phyloP scores from a whole-genome alignment of 2,888 invertebrate genomes.

The Hydroisotoma schaefferi region DNA sequence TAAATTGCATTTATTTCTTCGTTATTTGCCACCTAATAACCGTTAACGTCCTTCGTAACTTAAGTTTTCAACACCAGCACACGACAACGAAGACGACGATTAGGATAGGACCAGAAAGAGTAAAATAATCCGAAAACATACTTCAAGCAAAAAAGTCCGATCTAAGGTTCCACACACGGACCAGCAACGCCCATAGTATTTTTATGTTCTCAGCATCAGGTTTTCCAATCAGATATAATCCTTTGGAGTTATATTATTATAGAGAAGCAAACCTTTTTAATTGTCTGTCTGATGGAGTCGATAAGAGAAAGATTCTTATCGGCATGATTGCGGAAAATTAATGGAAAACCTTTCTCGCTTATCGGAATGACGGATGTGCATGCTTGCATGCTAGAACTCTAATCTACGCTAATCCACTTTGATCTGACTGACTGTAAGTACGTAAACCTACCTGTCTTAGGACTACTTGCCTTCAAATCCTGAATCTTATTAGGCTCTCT shows the following conservation, averaged over 20 bases:
- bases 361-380: constrained; percentile 46
- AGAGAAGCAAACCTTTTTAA: constrained; percentile 46
- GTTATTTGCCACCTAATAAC: no score
- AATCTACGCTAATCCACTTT: constrained; percentile 17
- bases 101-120: no score
- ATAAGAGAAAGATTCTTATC: constrained; percentile 45
- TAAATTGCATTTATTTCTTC: no score
- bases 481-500: not conserved
- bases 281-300: constrained; percentile 46
- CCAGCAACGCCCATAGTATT: constrained; percentile 19
- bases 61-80: no score
- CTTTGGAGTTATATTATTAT: constrained; percentile 19
- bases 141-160: constrained; percentile 2
- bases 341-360: constrained; percentile 47
- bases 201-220: constrained; percentile 17
- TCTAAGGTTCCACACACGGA: constrained; percentile 10
- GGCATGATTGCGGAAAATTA: constrained; percentile 48
- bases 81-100: no score
- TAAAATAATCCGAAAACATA: no score
- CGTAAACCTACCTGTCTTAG: not conserved
- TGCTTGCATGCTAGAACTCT: constrained; percentile 24
- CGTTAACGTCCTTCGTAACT: no score
- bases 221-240: constrained; percentile 18
- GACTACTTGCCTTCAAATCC: not conserved
- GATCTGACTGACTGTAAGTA: not conserved